Conservation (phyloP, 2,888 invertebrate genomes). For the Scotopteryx bipunctaria region DNA sequence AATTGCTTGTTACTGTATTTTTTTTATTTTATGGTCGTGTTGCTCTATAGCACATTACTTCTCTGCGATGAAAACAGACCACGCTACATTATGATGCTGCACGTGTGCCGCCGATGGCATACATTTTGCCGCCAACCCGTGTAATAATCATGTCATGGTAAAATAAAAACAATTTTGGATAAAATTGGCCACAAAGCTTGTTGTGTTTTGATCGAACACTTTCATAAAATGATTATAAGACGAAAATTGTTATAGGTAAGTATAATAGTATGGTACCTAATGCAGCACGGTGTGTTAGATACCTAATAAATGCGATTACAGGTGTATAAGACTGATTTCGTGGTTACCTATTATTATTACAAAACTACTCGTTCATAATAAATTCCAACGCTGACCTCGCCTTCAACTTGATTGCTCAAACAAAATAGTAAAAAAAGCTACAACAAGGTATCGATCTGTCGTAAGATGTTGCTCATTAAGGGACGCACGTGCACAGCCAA, state of each 20-base stretch:
- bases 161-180: slow-evolving; percentile 15
- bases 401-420: background rate
- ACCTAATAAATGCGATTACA: too few species aligned
- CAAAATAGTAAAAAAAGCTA: slow-evolving; percentile 41
- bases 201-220: slow-evolving; percentile 4
- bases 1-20: too few species aligned
- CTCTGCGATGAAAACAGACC: slow-evolving; percentile 18
- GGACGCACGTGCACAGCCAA: slow-evolving; percentile 73
- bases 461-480: slow-evolving; percentile 70
- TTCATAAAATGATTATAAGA: slow-evolving; percentile 3
- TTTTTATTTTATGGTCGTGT: background rate
- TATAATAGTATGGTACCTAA: too few species aligned
- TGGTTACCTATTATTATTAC: too few species aligned
- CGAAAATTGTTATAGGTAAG: too few species aligned
- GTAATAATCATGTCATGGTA: slow-evolving; percentile 23
- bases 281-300: too few species aligned
- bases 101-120: slow-evolving; percentile 27
- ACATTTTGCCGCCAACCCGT: slow-evolving; percentile 24
- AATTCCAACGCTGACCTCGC: too few species aligned
- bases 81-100: slow-evolving; percentile 20
- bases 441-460: slow-evolving; percentile 56
- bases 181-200: slow-evolving; percentile 28
- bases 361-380: too few species aligned
- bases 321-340: too few species aligned
- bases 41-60: background rate